A percentile compares a stretch with the other conserved stretches of the same genome.
Evolutionary conservation across 2,797 vertebrate species (phyloP).

Genomic region (Gymnodraco acuticeps): DNA sequence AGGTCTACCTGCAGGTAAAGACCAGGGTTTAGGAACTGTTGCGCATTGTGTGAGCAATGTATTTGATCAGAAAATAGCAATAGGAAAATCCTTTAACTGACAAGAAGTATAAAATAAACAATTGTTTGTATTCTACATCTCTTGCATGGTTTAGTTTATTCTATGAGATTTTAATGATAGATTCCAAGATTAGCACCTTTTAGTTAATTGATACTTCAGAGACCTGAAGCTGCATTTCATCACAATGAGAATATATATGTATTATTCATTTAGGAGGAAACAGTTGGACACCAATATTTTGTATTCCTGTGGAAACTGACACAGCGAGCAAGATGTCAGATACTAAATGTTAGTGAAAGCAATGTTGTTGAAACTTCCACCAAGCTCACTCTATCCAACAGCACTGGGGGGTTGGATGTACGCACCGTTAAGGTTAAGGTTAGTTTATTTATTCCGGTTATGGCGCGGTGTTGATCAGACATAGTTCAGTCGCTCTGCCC

Average conservation of each 20-base stretch:
- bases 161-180: too few species aligned
- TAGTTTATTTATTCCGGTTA: too few species aligned
- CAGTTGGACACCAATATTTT: not conserved
- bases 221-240: too few species aligned
- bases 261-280: too few species aligned
- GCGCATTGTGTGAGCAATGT: not conserved
- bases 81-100: too few species aligned
- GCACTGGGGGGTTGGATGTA: too few species aligned
- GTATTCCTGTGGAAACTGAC: not conserved
- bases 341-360: not conserved
- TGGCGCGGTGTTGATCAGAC: too few species aligned
- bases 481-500: too few species aligned
- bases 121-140: too few species aligned
- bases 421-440: too few species aligned
- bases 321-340: not conserved
- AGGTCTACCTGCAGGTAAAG: conserved; percentile 92
- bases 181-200: not conserved
- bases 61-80: not conserved
- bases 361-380: not conserved
- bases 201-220: not conserved
- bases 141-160: too few species aligned
- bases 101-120: too few species aligned
- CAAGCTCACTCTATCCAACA: not conserved
- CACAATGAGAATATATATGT: not conserved
- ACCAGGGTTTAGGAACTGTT: not conserved